Percentiles rank a stretch among this genome's conserved stretches.
Conservation (phyloP, 2,888 invertebrate genomes). For the Cistogaster globosa region DNA sequence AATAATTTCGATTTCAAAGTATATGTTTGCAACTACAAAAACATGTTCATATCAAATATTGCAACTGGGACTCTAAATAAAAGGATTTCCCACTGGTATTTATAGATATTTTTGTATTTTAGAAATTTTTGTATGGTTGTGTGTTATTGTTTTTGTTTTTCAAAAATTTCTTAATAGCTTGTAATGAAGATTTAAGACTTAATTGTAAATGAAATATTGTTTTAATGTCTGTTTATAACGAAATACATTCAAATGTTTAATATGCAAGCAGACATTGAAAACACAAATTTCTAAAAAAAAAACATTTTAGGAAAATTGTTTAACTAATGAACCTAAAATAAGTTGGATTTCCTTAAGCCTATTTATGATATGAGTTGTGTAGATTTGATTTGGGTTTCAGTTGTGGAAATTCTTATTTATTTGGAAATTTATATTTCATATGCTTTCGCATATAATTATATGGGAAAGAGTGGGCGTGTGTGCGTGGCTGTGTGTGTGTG, state of each 20-base stretch:
- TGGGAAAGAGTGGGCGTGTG: too few relatives aligned
- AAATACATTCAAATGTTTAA: constrained; percentile 20
- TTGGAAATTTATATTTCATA: too few relatives aligned
- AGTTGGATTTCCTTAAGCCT: background rate
- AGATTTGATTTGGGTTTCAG: background rate
- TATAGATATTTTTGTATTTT: background rate
- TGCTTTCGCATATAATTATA: too few relatives aligned
- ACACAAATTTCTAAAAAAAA: background rate
- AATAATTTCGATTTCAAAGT: too few relatives aligned
- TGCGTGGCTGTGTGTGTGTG: too few relatives aligned
- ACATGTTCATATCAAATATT: background rate
- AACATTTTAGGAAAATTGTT: constrained; percentile 18
- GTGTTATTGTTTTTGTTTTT: background rate
- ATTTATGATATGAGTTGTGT: background rate
- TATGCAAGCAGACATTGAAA: background rate
- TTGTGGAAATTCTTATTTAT: too few relatives aligned
- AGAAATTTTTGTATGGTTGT: background rate
- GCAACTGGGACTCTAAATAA: constrained; percentile 2
- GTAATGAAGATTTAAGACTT: constrained; percentile 54
- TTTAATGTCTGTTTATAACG: constrained; percentile 45
- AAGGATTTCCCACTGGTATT: background rate
- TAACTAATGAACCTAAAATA: background rate
- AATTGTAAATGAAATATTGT: constrained; percentile 50
- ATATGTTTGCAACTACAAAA: too few relatives aligned
- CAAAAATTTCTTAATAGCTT: constrained; percentile 42